These are phyloP conservation scores for Hiodon alosoides DNA, from an alignment of 2,113 vertebrate genomes.

Conservation along the genomic window DNA sequence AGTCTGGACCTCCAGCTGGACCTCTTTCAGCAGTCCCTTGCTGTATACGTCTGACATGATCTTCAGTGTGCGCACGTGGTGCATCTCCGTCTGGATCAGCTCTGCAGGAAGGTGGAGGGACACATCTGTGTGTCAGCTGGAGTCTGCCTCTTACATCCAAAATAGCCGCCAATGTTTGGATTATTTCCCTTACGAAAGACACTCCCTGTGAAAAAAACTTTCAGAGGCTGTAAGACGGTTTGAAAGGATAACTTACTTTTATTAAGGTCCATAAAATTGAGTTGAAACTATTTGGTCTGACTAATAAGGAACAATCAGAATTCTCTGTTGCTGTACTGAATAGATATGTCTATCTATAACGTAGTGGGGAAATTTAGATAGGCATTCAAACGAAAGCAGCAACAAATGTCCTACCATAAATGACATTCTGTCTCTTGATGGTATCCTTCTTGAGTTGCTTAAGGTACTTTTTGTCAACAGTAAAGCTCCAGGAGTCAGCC, in stretches of 20 bases:
- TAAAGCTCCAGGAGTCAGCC: conserved; percentile 89
- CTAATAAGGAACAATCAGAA: no score
- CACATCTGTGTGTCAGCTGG: not conserved
- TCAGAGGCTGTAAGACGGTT: no score
- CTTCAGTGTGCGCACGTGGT: conserved; percentile 88
- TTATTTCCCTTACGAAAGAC: no score
- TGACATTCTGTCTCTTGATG: conserved; percentile 90
- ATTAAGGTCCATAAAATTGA: no score
- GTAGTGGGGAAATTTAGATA: not conserved
- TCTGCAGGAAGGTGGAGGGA: conserved; percentile 54
- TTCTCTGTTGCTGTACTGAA: no score
- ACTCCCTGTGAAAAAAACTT: no score
- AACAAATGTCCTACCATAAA: conserved; percentile 71
- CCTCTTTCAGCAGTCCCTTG: conserved; percentile 79
- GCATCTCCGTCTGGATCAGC: conserved; percentile 94
- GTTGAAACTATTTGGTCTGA: no score
- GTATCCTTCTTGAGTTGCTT: conserved; percentile 82
- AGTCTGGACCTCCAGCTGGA: conserved; percentile 74
- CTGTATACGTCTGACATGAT: conserved; percentile 94
- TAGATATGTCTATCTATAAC: no score
- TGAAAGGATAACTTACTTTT: no score
- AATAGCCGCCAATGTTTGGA: not conserved
- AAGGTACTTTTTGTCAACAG: conserved; percentile 79
- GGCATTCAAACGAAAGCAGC: not conserved
- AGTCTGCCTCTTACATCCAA: not conserved